Percentiles rank a stretch among this genome's conserved stretches.
Evolutionary conservation across 1,140 invertebrate species (phyloP).

Genomic region (Drosophila punjabiensis): DNA sequence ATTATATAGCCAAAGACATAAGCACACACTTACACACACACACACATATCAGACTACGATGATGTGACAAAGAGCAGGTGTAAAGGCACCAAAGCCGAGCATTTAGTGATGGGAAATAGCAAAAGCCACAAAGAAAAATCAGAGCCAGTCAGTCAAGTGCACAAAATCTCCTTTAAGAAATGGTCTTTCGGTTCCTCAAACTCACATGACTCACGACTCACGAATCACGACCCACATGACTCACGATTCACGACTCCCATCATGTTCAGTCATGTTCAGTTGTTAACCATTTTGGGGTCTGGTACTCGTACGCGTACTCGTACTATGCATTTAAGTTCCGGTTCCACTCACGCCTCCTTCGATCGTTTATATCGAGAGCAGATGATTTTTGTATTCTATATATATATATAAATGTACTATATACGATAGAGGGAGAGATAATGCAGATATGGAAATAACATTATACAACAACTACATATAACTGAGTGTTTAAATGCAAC

Average conservation of each 20-base stretch:
- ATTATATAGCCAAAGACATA: constrained; percentile 23
- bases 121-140: constrained; percentile 6
- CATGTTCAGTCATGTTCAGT: not conserved
- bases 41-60: constrained; percentile 32
- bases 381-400: constrained; percentile 50
- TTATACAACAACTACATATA: constrained; percentile 43
- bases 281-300: not conserved
- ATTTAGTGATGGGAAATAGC: constrained; percentile 13
- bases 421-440: constrained; percentile 19
- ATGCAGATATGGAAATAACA: constrained; percentile 31
- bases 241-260: not conserved
- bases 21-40: constrained; percentile 16
- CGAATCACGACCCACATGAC: not conserved
- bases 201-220: not conserved
- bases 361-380: constrained; percentile 15
- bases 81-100: constrained; percentile 19
- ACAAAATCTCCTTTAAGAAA: constrained; percentile 12
- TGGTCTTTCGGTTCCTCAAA: constrained; percentile 13
- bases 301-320: constrained; percentile 1
- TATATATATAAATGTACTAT: constrained; percentile 22
- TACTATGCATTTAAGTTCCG: constrained; percentile 30
- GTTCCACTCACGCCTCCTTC: constrained; percentile 8
- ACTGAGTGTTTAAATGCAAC: constrained; percentile 58
- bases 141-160: constrained; percentile 14
- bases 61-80: constrained; percentile 6